These are phyloP conservation scores for Pelmatolapia mariae DNA, from an alignment of 2,113 vertebrate genomes.

Conservation along the genomic window DNA sequence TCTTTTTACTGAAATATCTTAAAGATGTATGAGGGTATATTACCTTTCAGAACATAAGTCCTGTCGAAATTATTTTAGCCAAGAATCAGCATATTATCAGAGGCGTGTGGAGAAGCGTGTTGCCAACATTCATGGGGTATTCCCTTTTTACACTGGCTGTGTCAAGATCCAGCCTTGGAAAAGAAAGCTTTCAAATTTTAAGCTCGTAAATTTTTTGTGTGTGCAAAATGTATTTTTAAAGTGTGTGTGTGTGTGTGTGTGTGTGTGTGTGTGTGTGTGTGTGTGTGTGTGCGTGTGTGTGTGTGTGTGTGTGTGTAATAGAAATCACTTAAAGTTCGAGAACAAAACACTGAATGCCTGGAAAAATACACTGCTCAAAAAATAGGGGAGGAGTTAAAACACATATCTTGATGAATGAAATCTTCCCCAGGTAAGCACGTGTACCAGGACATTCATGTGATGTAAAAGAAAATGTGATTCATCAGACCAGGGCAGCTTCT, in stretches of 20 bases:
- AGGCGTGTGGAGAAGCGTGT: neutral
- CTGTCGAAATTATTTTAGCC: neutral
- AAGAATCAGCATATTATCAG: neutral
- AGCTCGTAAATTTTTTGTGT: neutral
- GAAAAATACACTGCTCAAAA: neutral
- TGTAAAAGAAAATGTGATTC: neutral
- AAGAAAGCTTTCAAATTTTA: neutral
- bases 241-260: neutral
- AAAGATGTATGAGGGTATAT: neutral
- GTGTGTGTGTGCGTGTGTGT: neutral
- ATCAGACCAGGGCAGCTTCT: neutral
- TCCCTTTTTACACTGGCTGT: neutral
- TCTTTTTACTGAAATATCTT: neutral
- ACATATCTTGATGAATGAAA: neutral
- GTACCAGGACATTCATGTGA: neutral
- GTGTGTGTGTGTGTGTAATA: neutral
- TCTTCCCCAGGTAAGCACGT: neutral
- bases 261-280: neutral
- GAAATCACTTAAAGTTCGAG: neutral
- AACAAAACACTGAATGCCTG: neutral
- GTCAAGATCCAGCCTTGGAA: neutral
- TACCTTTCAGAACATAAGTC: neutral
- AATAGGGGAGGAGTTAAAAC: neutral
- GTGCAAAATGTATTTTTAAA: neutral
- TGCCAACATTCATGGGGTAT: neutral